Conservation (phyloP, 2,888 invertebrate species). For the Cenopis cana region DNA sequence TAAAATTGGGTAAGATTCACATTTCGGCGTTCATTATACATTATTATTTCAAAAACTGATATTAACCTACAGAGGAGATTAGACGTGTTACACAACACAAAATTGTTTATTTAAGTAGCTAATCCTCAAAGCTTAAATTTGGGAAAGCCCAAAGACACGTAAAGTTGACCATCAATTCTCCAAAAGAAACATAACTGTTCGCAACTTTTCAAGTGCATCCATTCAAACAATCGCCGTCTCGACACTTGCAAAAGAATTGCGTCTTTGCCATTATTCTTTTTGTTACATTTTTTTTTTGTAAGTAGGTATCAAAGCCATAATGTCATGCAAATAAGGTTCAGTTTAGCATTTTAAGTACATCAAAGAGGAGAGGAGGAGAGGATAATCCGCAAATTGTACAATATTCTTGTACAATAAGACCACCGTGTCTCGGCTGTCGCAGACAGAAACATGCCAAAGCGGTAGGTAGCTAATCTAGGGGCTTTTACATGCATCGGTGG, state of each 20-base stretch:
- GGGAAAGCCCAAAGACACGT: slow-evolving; percentile 19
- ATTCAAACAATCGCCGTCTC: slow-evolving; percentile 35
- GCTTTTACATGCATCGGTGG: slow-evolving; percentile 12
- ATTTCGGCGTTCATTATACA: no score
- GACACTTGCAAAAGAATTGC: slow-evolving; percentile 30
- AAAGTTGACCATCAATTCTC: background rate
- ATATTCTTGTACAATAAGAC: slow-evolving; percentile 40
- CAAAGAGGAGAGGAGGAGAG: slow-evolving; percentile 29
- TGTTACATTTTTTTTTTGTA: background rate
- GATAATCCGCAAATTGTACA: slow-evolving; percentile 42
- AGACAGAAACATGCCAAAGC: slow-evolving; percentile 18
- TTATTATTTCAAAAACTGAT: background rate
- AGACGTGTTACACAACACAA: no score
- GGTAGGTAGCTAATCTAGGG: slow-evolving; percentile 32
- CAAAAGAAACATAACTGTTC: slow-evolving; percentile 25
- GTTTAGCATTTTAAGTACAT: slow-evolving; percentile 31
- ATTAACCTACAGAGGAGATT: background rate
- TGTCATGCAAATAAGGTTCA: slow-evolving; percentile 5
- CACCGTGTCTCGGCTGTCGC: slow-evolving; percentile 32
- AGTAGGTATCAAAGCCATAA: slow-evolving; percentile 1
- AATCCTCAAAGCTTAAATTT: background rate
- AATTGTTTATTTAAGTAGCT: background rate
- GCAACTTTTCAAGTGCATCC: slow-evolving; percentile 35
- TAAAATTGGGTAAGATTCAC: no score
- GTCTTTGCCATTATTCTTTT: slow-evolving; percentile 11